phyloP scores from a whole-genome alignment of 1,140 invertebrate species.

The Pogonomyrmex californicus region DNA sequence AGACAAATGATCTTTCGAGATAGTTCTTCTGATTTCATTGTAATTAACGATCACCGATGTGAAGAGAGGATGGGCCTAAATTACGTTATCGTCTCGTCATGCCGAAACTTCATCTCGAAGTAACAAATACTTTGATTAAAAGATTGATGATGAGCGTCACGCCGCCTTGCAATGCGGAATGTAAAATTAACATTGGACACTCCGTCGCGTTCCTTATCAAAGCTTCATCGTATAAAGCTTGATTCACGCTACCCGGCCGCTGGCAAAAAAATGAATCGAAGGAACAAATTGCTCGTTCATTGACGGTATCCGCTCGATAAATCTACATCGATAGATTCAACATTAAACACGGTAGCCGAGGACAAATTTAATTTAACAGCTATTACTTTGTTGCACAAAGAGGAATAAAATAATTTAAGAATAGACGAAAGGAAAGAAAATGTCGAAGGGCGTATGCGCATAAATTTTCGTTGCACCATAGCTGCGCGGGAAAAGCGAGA shows the following conservation, averaged over 20 bases:
- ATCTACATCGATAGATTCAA: slow-evolving; percentile 2
- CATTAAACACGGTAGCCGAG: not conserved
- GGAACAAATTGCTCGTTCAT: slow-evolving; percentile 16
- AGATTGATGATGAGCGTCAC: slow-evolving; percentile 54
- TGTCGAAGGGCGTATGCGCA: not conserved
- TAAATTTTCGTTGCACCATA: not conserved
- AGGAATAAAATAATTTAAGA: not conserved
- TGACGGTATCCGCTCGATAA: not conserved
- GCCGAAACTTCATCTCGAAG: slow-evolving; percentile 9
- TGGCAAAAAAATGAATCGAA: slow-evolving; percentile 6
- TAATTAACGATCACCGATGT: slow-evolving; percentile 5
- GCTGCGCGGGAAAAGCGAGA: not conserved
- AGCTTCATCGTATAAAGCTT: slow-evolving; percentile 37
- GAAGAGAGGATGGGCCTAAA: slow-evolving; percentile 1
- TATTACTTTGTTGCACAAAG: not conserved
- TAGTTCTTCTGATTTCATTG: not conserved
- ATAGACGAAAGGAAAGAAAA: not conserved
- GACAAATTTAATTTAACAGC: slow-evolving; percentile 6
- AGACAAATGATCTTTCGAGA: not conserved
- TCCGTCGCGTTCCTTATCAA: slow-evolving; percentile 50
- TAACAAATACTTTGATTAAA: slow-evolving; percentile 52
- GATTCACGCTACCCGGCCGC: slow-evolving; percentile 25
- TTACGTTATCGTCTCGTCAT: slow-evolving; percentile 1
- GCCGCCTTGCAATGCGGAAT: slow-evolving; percentile 65
- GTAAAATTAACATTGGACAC: slow-evolving; percentile 63